Evolutionary conservation across 1,140 invertebrate genomes (phyloP).

Genomic region (Rhyzopertha dominica): DNA sequence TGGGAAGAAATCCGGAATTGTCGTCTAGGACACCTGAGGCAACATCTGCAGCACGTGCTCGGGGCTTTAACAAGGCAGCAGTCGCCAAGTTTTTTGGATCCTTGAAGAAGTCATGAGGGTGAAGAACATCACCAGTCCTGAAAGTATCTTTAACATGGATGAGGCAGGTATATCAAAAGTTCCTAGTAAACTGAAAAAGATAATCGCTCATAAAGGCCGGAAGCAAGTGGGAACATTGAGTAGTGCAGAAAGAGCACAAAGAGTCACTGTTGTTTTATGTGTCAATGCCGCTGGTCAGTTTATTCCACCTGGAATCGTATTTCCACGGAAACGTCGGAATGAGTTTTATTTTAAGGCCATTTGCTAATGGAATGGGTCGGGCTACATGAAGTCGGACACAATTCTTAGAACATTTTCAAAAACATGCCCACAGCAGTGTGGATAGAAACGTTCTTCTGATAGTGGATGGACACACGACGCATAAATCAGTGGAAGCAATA

Average conservation of each 20-base stretch:
- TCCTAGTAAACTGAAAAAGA: slow-evolving; percentile 27
- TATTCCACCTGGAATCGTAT: slow-evolving; percentile 38
- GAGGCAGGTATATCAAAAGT: slow-evolving; percentile 35
- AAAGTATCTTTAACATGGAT: slow-evolving; percentile 35
- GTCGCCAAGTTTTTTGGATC: slow-evolving; percentile 31
- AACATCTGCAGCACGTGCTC: slow-evolving; percentile 31
- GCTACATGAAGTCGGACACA: slow-evolving; percentile 31
- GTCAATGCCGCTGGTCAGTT: slow-evolving; percentile 38
- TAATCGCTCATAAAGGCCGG: slow-evolving; percentile 31
- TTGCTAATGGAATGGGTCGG: slow-evolving; percentile 25
- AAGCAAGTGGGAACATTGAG: slow-evolving; percentile 31
- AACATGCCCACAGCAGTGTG: slow-evolving; percentile 14
- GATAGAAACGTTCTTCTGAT: slow-evolving; percentile 20
- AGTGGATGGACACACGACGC: slow-evolving; percentile 22
- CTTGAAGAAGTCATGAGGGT: no score
- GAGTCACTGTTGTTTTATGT: slow-evolving; percentile 19
- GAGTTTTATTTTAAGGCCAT: slow-evolving; percentile 34
- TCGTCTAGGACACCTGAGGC: slow-evolving; percentile 31
- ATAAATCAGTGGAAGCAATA: no score
- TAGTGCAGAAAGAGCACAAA: slow-evolving; percentile 30
- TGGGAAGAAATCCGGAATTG: slow-evolving; percentile 27
- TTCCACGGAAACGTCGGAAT: slow-evolving; percentile 35
- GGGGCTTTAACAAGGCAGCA: slow-evolving; percentile 32
- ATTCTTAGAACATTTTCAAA: slow-evolving; percentile 25
- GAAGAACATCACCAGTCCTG: no score